Conservation (phyloP, 2,113 vertebrate species). For the Speoplatyrhinus poulsoni region DNA sequence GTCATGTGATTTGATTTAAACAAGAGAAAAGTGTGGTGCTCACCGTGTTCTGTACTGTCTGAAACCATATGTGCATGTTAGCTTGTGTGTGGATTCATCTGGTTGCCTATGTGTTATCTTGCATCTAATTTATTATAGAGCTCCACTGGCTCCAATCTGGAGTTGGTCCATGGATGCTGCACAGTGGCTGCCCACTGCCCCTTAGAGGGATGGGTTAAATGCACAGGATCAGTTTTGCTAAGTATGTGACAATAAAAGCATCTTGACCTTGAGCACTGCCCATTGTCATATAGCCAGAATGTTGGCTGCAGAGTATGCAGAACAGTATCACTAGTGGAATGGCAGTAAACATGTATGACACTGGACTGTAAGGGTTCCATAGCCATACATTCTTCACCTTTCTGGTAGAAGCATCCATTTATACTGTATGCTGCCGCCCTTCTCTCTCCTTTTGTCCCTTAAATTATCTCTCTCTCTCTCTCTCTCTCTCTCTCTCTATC, state of each 20-base stretch:
- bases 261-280: no score
- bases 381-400: constrained; percentile 26
- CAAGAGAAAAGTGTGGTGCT: neutral
- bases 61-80: neutral
- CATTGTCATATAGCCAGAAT: constrained; percentile 7
- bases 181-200: no score
- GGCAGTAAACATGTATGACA: constrained; percentile 9
- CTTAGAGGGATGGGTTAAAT: no score
- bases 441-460: neutral
- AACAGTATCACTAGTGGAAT: neutral
- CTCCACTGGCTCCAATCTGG: neutral
- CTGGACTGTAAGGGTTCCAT: constrained; percentile 16
- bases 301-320: constrained; percentile 20
- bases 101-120: no score
- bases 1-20: neutral
- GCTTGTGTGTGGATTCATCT: no score
- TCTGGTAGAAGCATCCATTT: constrained; percentile 20
- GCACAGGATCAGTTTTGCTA: no score
- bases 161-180: no score
- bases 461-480: constrained; percentile 10
- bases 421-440: no score
- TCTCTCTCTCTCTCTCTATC: constrained; percentile 5
- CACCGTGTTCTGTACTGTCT: neutral
- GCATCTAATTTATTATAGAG: constrained; percentile 12
- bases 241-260: no score